Conservation (phyloP, 2,113 vertebrate species). For the Dipodomys spectabilis region DNA sequence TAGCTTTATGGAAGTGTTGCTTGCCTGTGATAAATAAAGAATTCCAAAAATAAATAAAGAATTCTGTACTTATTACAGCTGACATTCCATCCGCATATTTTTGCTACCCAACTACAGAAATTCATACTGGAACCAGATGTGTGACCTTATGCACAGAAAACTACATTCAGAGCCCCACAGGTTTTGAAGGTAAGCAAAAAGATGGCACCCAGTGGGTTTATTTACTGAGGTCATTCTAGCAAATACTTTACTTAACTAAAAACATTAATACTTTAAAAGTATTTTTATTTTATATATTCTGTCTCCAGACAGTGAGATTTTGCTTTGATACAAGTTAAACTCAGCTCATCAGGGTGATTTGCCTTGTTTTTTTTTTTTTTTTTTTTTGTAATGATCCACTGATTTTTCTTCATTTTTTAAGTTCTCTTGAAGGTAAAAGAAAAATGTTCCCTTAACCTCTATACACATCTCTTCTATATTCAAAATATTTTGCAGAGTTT, state of each 20-base stretch:
- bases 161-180: not conserved
- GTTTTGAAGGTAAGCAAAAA: not conserved
- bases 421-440: conserved; percentile 20
- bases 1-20: not conserved
- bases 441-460: not conserved
- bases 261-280: conserved; percentile 10
- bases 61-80: not conserved
- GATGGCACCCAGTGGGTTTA: not conserved
- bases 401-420: not conserved
- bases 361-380: not conserved
- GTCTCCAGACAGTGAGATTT: not conserved
- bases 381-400: not conserved
- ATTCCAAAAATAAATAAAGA: not conserved
- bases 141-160: not conserved
- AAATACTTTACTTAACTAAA: not conserved
- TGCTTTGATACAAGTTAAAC: not conserved
- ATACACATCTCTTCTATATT: not conserved
- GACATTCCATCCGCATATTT: not conserved
- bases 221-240: not conserved
- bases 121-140: not conserved
- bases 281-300: conserved; percentile 19
- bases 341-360: conserved; percentile 4
- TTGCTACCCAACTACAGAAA: not conserved
- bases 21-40: not conserved
- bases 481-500: not conserved